These are phyloP conservation scores for Pomatorhinus ruficollis DNA, from an alignment of 2,113 vertebrate genomes.

Conservation along the genomic window DNA sequence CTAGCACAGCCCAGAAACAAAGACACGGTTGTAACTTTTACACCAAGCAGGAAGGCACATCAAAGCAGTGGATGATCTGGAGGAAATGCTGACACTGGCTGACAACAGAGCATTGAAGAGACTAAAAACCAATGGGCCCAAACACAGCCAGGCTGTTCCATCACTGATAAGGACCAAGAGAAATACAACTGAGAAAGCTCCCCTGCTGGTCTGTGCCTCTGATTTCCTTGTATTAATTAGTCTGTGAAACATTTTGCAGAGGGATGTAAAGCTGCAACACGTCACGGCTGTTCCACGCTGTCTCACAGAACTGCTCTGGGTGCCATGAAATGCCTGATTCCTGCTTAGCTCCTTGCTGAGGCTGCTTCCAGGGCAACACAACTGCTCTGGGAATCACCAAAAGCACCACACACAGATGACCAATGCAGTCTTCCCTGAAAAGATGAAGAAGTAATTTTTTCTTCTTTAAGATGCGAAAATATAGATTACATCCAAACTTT, in stretches of 20 bases:
- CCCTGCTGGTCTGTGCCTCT: background rate
- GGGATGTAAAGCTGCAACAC: background rate
- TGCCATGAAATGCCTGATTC: background rate
- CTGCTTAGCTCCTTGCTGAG: background rate
- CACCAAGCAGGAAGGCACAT: background rate
- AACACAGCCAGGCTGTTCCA: background rate
- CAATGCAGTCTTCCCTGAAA: background rate
- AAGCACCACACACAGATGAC: background rate
- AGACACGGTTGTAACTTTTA: background rate
- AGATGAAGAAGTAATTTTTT: background rate
- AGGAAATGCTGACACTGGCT: background rate
- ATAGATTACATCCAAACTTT: background rate
- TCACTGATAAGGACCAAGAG: background rate
- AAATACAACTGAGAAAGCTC: background rate
- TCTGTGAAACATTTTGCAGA: background rate
- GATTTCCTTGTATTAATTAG: background rate
- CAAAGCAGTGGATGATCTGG: constrained; percentile 5
- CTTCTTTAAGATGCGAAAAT: background rate
- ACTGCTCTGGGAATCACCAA: background rate
- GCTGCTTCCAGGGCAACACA: background rate
- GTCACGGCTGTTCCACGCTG: background rate
- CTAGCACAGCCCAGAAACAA: background rate
- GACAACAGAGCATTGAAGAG: background rate
- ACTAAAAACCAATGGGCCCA: background rate
- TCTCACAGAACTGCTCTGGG: no score